Base-by-base conservation (phyloP, 2,113 vertebrate species). In the Phycodurus eques region DNA sequence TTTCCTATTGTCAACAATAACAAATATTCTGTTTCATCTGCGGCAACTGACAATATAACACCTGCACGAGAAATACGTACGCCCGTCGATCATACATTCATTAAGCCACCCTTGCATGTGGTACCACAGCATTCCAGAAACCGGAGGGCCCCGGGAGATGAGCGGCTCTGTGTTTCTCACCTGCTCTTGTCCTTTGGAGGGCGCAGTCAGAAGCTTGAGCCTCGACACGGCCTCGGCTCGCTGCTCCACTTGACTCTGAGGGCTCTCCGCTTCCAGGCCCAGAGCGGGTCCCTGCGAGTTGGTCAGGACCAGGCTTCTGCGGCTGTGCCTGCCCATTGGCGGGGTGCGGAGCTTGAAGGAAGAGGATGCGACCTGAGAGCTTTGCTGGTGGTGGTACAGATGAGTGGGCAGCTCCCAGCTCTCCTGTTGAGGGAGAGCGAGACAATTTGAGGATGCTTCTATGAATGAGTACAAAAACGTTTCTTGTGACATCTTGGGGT, bases 311-410 rank as follows among this genome's bases (percentile, higher is more conserved):
- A 87, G 82, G 63, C 78, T 88, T 81, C 80, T 87, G 46, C 85
- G 84, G 83, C 76, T 75, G 54, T 82, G 86, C 51, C 78, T 82
- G 57, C 92, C 92, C 73, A 87, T 53, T 2, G 92, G 93, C 57
- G 93, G 93, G 9, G 88, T 91, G 60, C 83, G 57, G 19, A 94
- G 90, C 67, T 91, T 90, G 86, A 94, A 92, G 62, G 81, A 64
- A 20, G 83, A 35, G 49, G 92, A 88, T 0, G 82, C 84, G 46
- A 87, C 75, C 67, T 81, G 79, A n/a, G 82, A 44, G 51, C 22
- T 70, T 46, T 86, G 72, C 11, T 79, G 81, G 22, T 68, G 70
- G 39, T 73, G 78, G 5, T 69, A 66, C 7, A 73, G 85, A 63
- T 84, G 84, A 49, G 75, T 46, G 2, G 69, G 73, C 42, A 84